phyloP scores from a whole-genome alignment of 2,113 vertebrate genomes.

The Cathartes aura region DNA sequence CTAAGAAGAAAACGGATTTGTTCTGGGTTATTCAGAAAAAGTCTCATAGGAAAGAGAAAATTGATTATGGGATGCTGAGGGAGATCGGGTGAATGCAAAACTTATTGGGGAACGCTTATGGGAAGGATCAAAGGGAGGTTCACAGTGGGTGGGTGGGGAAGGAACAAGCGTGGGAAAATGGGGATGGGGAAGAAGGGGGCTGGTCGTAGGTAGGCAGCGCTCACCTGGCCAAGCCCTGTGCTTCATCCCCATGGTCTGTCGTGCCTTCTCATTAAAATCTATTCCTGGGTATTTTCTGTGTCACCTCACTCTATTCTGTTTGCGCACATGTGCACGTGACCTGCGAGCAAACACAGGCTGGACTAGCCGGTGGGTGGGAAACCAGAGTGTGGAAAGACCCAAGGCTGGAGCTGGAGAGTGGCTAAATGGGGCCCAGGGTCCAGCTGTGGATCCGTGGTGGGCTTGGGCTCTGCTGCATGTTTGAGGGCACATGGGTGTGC shows the following conservation, averaged over 20 bases:
- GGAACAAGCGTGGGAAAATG: background rate
- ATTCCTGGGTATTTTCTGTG: background rate
- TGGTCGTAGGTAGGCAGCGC: accelerated
- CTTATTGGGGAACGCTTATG: background rate
- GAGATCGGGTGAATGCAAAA: background rate
- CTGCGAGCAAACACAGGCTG: background rate
- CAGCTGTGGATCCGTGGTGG: accelerated
- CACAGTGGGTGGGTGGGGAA: background rate
- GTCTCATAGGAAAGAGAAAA: background rate
- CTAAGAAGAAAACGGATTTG: background rate
- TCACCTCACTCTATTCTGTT: background rate
- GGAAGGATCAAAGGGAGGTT: background rate
- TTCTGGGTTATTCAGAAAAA: background rate
- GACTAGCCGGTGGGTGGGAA: accelerated
- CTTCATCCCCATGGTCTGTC: background rate
- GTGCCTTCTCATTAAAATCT: background rate
- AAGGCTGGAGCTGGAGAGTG: background rate
- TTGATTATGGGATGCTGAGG: background rate
- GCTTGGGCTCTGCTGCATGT: accelerated
- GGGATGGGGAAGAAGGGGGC: background rate
- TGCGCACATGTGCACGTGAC: background rate
- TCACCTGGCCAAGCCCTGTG: background rate
- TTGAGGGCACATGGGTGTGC: accelerated
- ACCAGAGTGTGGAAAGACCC: background rate
- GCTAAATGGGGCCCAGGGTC: background rate